Base-by-base conservation (phyloP, 1,140 invertebrate genomes). In the Brachionus koreanus region DNA sequence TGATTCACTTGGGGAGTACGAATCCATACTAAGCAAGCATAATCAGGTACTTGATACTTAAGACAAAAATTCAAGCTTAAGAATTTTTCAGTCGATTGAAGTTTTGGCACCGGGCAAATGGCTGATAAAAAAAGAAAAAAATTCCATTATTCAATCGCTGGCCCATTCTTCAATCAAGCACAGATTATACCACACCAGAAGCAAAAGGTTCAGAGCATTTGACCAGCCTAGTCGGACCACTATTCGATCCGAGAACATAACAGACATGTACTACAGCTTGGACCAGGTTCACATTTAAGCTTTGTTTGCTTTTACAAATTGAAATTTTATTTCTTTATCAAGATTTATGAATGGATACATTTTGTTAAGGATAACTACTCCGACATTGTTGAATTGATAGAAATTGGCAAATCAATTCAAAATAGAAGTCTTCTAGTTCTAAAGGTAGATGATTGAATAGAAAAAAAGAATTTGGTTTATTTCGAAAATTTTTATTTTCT, bases 291-390 rank as follows among this genome's bases (percentile, higher is more conserved):
- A n/a, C n/a, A 46, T 49, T 2, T 5, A 29, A 29, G 3, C 29
- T 49, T 49, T 49, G 13, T 13, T 49, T 35, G 35, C 35, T 72
- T 16, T 43, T n/a, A n/a, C n/a, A n/a, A 16, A 72, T 19, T 42
- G 19, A 16, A 69, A 39, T 69, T 69, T 69, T 35, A 16, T 35
- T 35, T 72, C 2, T 67, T 5, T 42, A 9, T 16, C 1, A 77
- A 79, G 76, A 61, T 79, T 61, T 57, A 79, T 42, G 49, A 79
- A 61, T 79, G 76, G 76, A 37, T 79, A 12, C 23, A 79, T 23
- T 19, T 61, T 37, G 23, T 35, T 7, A 61, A 42, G 10, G 35
- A 29, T 1, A 10, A 33, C 5, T 65, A 79, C 5, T 19, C 35
- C n/a, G 49, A 79, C 23, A 39, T 79, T 23, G 23, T 65, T 3